Evolutionary conservation across 2,797 vertebrate genomes (phyloP).

Genomic region (Sebastes reedi): DNA sequence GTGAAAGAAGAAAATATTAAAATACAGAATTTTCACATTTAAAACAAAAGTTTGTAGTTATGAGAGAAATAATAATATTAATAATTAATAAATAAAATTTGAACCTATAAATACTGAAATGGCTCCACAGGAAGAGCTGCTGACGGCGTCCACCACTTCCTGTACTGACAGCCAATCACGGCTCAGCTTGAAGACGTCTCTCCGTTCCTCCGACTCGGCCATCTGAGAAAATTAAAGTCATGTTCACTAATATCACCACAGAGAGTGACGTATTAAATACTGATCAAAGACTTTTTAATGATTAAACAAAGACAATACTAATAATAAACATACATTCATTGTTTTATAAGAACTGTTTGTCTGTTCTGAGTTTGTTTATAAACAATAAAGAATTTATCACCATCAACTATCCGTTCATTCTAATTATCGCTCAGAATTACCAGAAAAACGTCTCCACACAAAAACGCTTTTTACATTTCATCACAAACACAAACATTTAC

Average conservation of each 20-base stretch:
- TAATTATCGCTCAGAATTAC: too few relatives aligned
- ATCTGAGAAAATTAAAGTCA: slow-evolving; percentile 36
- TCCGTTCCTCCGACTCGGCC: slow-evolving; percentile 65
- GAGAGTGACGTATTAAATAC: neutral
- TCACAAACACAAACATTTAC: neutral
- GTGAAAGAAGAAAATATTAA: neutral
- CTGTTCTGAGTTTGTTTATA: too few relatives aligned
- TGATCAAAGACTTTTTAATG: neutral
- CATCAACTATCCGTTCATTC: too few relatives aligned
- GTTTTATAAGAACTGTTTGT: too few relatives aligned
- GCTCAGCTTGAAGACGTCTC: slow-evolving; percentile 85
- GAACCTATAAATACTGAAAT: slow-evolving; percentile 90
- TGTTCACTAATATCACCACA: too few relatives aligned
- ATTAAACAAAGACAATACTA: too few relatives aligned
- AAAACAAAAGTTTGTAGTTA: neutral
- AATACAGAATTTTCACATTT: too few relatives aligned
- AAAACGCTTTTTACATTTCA: too few relatives aligned
- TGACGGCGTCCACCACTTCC: slow-evolving; percentile 82
- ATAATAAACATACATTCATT: too few relatives aligned
- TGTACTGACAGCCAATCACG: slow-evolving; percentile 85
- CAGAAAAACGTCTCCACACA: too few relatives aligned
- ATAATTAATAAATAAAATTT: neutral
- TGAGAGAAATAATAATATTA: neutral
- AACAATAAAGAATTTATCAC: too few relatives aligned
- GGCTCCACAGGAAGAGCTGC: slow-evolving; percentile 88